Conservation (phyloP, 2,797 vertebrate genomes). For the Enteromius paludinosus region DNA sequence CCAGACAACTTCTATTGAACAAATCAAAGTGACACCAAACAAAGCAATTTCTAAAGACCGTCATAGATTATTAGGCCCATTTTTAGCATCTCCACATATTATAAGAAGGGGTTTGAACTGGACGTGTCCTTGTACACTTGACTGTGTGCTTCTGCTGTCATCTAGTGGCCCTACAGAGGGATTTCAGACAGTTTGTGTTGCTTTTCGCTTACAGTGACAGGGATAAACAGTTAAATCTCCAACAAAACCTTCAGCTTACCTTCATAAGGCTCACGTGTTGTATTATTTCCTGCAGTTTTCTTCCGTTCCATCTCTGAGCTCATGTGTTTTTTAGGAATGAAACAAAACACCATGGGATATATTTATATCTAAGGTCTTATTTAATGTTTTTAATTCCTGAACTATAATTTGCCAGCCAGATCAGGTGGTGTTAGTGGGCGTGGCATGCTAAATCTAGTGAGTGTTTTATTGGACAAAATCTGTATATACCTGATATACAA, state of each 20-base stretch:
- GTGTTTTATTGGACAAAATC: not conserved
- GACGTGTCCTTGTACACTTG: not conserved
- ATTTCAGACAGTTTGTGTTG: not conserved
- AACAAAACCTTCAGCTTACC: not conserved
- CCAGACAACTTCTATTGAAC: not conserved
- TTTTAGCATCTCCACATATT: not conserved
- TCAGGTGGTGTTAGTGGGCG: not conserved
- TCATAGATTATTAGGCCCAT: not conserved
- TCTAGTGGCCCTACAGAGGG: conserved; percentile 65
- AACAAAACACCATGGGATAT: not conserved
- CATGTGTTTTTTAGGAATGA: not conserved
- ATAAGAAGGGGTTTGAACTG: not conserved
- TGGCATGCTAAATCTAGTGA: not conserved
- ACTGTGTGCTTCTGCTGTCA: conserved; percentile 61
- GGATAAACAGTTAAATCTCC: not conserved
- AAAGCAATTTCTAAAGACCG: not conserved
- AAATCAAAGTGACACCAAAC: not conserved
- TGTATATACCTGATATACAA: not conserved
- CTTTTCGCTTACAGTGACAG: not conserved
- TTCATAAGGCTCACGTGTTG: not conserved
- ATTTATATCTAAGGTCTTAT: not conserved
- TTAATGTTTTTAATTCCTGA: not conserved
- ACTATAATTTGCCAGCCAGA: not conserved
- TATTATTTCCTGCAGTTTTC: not conserved
- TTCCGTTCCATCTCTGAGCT: not conserved